Base-by-base conservation (phyloP, 2,113 vertebrate genomes). In the Podarcis raffonei region DNA sequence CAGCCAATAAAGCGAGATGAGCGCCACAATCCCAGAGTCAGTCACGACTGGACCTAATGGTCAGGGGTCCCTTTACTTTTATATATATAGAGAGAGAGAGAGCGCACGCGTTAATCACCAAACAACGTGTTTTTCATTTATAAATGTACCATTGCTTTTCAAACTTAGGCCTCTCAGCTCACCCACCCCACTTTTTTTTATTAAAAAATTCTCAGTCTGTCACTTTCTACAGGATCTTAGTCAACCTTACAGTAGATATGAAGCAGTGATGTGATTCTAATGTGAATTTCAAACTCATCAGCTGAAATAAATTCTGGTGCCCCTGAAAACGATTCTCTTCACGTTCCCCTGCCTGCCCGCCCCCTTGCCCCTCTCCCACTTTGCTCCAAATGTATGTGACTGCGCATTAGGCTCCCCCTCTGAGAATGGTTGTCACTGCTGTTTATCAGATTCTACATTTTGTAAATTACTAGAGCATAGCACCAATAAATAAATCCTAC, bases 391-490 rank as follows among this genome's bases (percentile, higher is more conserved):
- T 87, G 88, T 42, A 83, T 87, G n/a, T 23, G n/a, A 90, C 92
- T 90, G 89, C 81, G 91, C 85, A 18, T 85, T 91, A 93, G 89
- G 85, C 88, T 91, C 92, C 69, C 90, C 93, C 92, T 96, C 93
- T 42, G 71, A 0, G 1, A 93, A 92, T 80, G 87, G 95, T 95
- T 89, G 62, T 95, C 62, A 89, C 92, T 97, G 90, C 90, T 97
- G 95, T 97, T 97, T 94, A 95, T 94, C 89, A 94, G 91, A 92
- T 90, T 94, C 90, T 94, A 82, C 81, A 93, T 96, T 95, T 95
- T 94, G 95, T 94, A 94, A 95, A 92, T 93, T 94, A 92, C 93
- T 96, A 95, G 96, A 96, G 95, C 96, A 94, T 95, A 94, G 92
- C 87, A 94, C 92, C 94, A 92, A 93, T 96, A 96, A 95, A 95